phyloP scores from a whole-genome alignment of 2,113 vertebrate genomes.

The Excalfactoria chinensis region DNA sequence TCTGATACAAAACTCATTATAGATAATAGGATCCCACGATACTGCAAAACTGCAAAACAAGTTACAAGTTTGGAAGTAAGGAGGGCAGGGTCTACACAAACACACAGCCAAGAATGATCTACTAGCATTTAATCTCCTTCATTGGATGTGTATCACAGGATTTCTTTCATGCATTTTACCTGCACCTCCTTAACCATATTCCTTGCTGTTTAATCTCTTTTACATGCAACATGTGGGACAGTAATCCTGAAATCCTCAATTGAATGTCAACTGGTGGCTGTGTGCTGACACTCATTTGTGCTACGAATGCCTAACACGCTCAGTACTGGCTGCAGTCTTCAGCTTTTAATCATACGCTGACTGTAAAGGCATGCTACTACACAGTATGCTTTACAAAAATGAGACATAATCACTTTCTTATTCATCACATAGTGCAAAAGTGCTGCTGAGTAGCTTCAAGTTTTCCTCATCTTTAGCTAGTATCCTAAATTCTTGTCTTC shows the following conservation, averaged over 20 bases:
- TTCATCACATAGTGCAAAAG: neutral
- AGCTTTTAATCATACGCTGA: neutral
- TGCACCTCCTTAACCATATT: neutral
- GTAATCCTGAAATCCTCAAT: slow-evolving; percentile 14
- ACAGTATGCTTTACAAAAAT: neutral
- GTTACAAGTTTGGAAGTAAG: neutral
- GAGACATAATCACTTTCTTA: neutral
- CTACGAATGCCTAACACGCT: neutral
- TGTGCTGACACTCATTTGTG: neutral
- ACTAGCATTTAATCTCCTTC: neutral
- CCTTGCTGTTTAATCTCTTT: neutral
- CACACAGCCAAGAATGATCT: accelerated
- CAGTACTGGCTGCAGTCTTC: neutral
- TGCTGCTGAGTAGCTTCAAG: neutral
- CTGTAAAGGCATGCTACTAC: neutral
- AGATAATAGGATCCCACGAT: neutral
- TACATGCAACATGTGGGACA: neutral
- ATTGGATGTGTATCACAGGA: neutral
- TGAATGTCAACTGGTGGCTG: neutral
- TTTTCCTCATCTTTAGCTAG: neutral
- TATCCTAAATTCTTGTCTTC: neutral
- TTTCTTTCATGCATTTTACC: neutral
- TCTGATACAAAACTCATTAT: neutral
- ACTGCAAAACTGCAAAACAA: neutral
- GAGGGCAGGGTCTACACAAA: neutral